A percentile compares a stretch with the other conserved stretches of the same genome.
These are phyloP conservation scores for Hydropsyche tenuis DNA, from an alignment of 1,140 invertebrate genomes.

Conservation along the genomic window DNA sequence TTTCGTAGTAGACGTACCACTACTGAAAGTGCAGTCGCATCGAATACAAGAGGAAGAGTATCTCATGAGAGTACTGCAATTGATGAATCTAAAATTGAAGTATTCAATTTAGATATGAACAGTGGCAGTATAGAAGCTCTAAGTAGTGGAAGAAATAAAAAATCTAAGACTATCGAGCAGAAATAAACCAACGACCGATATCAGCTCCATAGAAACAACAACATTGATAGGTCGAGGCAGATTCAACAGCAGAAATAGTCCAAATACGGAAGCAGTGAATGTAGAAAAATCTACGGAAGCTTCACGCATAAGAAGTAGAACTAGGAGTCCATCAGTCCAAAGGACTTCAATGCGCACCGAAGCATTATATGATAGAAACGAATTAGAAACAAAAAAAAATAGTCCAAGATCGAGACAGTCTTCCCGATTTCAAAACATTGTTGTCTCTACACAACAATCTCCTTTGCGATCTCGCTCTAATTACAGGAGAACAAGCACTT, in stretches of 20 bases:
- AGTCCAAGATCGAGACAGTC: conserved; percentile 33
- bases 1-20: not conserved
- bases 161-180: conserved; percentile 15
- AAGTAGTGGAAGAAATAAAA: conserved; percentile 5
- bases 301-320: conserved; percentile 15
- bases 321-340: conserved; percentile 10
- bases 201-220: conserved; percentile 3
- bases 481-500: conserved; percentile 14
- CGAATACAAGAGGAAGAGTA: conserved; percentile 25
- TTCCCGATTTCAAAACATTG: conserved; percentile 5
- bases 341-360: conserved; percentile 35
- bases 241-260: conserved; percentile 19
- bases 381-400: conserved; percentile 27
- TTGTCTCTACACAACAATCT: not conserved
- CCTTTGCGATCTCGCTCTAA: not conserved
- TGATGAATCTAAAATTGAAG: conserved; percentile 48
- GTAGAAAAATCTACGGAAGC: not conserved
- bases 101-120: conserved; percentile 48
- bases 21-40: not conserved
- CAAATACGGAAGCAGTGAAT: conserved; percentile 2
- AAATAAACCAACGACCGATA: conserved; percentile 11
- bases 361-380: conserved; percentile 43
- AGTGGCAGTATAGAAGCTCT: conserved; percentile 33
- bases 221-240: conserved; percentile 35
- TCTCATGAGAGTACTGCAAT: not conserved